A percentile compares a stretch with the other conserved stretches of the same genome.
Conservation (phyloP, 1,140 invertebrate species). For the Cotesia vestalis region DNA sequence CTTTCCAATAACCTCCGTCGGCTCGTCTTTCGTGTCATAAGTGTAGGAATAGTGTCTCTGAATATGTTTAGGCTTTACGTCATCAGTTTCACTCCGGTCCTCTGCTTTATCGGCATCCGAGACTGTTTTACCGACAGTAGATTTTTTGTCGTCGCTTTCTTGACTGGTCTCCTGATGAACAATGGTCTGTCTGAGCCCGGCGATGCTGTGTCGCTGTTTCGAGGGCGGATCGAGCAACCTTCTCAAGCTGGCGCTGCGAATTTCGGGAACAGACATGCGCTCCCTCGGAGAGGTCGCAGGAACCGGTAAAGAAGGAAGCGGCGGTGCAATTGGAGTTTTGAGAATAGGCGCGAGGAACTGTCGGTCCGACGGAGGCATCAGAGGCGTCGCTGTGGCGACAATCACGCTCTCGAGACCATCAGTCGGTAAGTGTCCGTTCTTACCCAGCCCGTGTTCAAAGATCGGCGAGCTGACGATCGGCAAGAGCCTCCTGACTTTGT, state of each 20-base stretch:
- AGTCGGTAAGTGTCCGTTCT: constrained; percentile 41
- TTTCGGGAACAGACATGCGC: constrained; percentile 61
- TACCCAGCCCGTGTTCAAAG: constrained; percentile 48
- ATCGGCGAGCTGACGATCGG: constrained; percentile 61
- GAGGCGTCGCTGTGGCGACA: constrained; percentile 53
- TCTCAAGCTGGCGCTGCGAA: constrained; percentile 58
- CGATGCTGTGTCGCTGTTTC: constrained; percentile 60
- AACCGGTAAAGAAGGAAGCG: background rate
- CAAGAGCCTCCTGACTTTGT: constrained; percentile 50
- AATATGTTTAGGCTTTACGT: constrained; percentile 56
- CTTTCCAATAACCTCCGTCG: constrained; percentile 41
- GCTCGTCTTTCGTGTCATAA: constrained; percentile 53
- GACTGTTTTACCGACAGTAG: constrained; percentile 44
- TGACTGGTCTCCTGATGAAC: constrained; percentile 8
- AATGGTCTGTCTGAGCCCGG: constrained; percentile 47
- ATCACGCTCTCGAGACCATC: constrained; percentile 54
- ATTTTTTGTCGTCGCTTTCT: constrained; percentile 40
- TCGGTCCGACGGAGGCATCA: constrained; percentile 51
- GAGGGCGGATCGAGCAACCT: constrained; percentile 57
- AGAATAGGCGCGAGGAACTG: constrained; percentile 43
- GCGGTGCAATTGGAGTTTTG: constrained; percentile 4
- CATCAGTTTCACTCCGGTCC: constrained; percentile 37
- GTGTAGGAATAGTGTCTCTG: constrained; percentile 60
- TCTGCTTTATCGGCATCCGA: constrained; percentile 42
- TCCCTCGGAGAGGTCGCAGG: constrained; percentile 41